A percentile compares a stretch with the other conserved stretches of the same genome.
Conservation (phyloP, 2,888 invertebrate species). For the Sinelater perroti region DNA sequence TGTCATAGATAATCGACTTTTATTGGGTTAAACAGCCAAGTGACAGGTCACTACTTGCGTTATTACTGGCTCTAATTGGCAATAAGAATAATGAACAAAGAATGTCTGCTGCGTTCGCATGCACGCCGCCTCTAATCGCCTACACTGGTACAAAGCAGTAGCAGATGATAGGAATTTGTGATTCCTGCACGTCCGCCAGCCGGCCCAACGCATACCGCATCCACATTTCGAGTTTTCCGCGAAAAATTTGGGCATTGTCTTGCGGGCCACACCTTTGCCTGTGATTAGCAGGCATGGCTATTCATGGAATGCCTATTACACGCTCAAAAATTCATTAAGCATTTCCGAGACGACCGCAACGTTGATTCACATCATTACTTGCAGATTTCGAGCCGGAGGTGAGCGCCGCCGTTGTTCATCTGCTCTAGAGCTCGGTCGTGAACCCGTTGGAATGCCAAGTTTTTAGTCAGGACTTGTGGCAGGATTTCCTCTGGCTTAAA, state of each 20-base stretch:
- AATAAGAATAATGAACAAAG: conserved; percentile 34
- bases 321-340: conserved; percentile 4
- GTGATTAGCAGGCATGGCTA: conserved; percentile 9
- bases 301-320: conserved; percentile 12
- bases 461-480: conserved; percentile 27
- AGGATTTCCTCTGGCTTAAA: too few relatives aligned
- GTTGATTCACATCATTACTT: conserved; percentile 22
- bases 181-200: too few relatives aligned
- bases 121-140: conserved; percentile 16
- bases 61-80: conserved; percentile 30
- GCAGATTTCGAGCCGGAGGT: conserved; percentile 19
- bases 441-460: conserved; percentile 28
- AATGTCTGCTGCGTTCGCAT: conserved; percentile 24
- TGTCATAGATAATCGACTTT: conserved; percentile 25
- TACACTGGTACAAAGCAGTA: too few relatives aligned
- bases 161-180: too few relatives aligned
- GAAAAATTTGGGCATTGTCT: too few relatives aligned
- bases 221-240: neutral
- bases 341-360: conserved; percentile 19
- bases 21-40: conserved; percentile 38
- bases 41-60: conserved; percentile 35
- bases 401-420: conserved; percentile 4
- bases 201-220: too few relatives aligned
- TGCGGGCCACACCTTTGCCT: too few relatives aligned
- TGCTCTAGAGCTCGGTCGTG: conserved; percentile 25